Evolutionary conservation across 2,113 vertebrate species (phyloP).

Genomic region (Larimichthys polyactis): DNA sequence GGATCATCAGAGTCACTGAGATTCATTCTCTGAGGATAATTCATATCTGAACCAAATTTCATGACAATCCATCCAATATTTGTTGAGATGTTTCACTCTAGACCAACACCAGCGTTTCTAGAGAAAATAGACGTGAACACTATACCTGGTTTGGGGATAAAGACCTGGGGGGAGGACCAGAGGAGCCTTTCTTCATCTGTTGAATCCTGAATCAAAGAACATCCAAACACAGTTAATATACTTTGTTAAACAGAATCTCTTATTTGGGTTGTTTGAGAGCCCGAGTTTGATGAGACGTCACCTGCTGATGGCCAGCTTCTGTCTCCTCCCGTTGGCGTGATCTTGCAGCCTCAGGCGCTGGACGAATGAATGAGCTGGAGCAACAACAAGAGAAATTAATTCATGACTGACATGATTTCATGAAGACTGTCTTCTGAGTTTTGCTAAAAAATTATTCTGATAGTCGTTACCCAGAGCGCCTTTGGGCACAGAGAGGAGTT

Average conservation of each 20-base stretch:
- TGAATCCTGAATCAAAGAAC: conserved; percentile 66
- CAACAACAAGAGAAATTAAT: background rate
- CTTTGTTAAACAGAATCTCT: background rate
- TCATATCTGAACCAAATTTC: too few relatives aligned
- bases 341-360: conserved; percentile 82
- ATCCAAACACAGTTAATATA: background rate
- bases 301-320: conserved; percentile 84
- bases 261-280: background rate
- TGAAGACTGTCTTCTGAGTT: too few relatives aligned
- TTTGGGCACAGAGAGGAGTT: conserved; percentile 79
- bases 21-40: too few relatives aligned
- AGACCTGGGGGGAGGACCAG: conserved; percentile 85
- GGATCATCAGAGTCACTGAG: too few relatives aligned
- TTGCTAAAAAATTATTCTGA: background rate
- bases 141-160: conserved; percentile 82
- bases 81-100: too few relatives aligned
- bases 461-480: conserved; percentile 76
- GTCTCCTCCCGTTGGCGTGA: conserved; percentile 80
- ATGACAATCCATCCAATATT: too few relatives aligned
- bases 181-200: conserved; percentile 84
- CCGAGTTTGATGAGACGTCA: background rate
- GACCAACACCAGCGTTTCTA: too few relatives aligned
- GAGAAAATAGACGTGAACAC: too few relatives aligned
- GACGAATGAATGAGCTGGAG: conserved; percentile 75
- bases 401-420: background rate